phyloP scores from a whole-genome alignment of 2,797 vertebrate genomes.

The Manis javanica region DNA sequence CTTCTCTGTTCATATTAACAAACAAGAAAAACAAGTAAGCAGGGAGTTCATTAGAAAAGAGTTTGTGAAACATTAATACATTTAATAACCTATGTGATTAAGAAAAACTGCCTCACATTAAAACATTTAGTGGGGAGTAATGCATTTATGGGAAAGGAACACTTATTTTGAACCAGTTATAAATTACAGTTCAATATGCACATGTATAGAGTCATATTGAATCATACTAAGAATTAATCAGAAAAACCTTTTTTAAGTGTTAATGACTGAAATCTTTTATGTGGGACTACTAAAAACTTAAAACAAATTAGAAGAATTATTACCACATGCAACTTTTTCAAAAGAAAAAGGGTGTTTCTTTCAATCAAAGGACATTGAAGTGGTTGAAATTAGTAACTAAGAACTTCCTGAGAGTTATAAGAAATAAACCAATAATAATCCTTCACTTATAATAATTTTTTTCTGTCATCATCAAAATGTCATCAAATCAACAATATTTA shows the following conservation, averaged over 20 bases:
- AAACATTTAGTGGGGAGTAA: not conserved
- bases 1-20: slow-evolving; percentile 34
- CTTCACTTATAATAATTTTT: slow-evolving; percentile 7
- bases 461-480: not conserved
- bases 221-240: slow-evolving; percentile 63
- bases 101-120: slow-evolving; percentile 64
- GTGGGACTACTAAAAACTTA: slow-evolving; percentile 32
- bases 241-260: slow-evolving; percentile 46
- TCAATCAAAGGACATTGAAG: slow-evolving; percentile 42
- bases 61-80: slow-evolving; percentile 62
- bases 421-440: slow-evolving; percentile 30
- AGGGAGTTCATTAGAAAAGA: slow-evolving; percentile 64
- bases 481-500: slow-evolving; percentile 45
- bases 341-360: slow-evolving; percentile 39
- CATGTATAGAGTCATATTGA: slow-evolving; percentile 21
- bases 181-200: slow-evolving; percentile 43
- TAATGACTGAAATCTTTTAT: slow-evolving; percentile 64
- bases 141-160: slow-evolving; percentile 17
- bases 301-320: slow-evolving; percentile 44
- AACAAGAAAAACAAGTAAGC: slow-evolving; percentile 54
- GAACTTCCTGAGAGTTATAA: slow-evolving; percentile 9
- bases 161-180: slow-evolving; percentile 59
- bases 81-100: slow-evolving; percentile 67
- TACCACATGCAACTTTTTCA: slow-evolving; percentile 17
- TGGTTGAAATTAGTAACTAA: slow-evolving; percentile 52